A percentile compares a stretch with the other conserved stretches of the same genome.
These are phyloP conservation scores for Cryptus viduatorius DNA, from an alignment of 2,888 invertebrate species.

Conservation along the genomic window DNA sequence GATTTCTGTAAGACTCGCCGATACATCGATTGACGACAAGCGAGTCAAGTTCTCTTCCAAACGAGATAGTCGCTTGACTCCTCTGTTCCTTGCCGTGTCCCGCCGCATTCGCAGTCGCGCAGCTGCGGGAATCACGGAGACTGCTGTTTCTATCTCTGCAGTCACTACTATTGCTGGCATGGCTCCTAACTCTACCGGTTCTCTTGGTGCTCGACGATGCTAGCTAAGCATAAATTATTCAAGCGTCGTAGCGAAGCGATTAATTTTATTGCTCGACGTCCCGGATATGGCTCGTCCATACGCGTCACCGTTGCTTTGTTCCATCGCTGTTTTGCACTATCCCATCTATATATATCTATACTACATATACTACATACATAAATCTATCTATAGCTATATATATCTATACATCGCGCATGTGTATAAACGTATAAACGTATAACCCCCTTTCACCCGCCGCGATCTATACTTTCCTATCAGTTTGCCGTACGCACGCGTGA, in stretches of 20 bases:
- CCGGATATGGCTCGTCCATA: slow-evolving; percentile 82
- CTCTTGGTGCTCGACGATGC: slow-evolving; percentile 61
- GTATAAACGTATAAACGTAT: not conserved
- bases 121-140: slow-evolving; percentile 56
- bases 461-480: slow-evolving; percentile 25
- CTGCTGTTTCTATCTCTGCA: slow-evolving; percentile 43
- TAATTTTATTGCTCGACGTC: slow-evolving; percentile 82
- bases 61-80: slow-evolving; percentile 61
- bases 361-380: slow-evolving; percentile 50
- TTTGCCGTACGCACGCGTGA: slow-evolving; percentile 46
- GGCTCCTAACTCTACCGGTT: slow-evolving; percentile 55
- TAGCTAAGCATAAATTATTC: slow-evolving; percentile 79
- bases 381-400: slow-evolving; percentile 51
- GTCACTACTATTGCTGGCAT: slow-evolving; percentile 39
- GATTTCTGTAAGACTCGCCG: slow-evolving; percentile 41
- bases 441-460: not conserved
- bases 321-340: slow-evolving; percentile 71
- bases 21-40: slow-evolving; percentile 49
- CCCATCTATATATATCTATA: slow-evolving; percentile 27
- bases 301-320: slow-evolving; percentile 79
- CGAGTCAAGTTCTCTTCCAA: slow-evolving; percentile 51
- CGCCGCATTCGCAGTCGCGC: slow-evolving; percentile 46
- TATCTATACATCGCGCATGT: not conserved
- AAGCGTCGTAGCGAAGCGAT: slow-evolving; percentile 80
- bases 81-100: slow-evolving; percentile 41